Evolutionary conservation across 1,140 invertebrate species (phyloP).

Genomic region (Drosophila athabasca): DNA sequence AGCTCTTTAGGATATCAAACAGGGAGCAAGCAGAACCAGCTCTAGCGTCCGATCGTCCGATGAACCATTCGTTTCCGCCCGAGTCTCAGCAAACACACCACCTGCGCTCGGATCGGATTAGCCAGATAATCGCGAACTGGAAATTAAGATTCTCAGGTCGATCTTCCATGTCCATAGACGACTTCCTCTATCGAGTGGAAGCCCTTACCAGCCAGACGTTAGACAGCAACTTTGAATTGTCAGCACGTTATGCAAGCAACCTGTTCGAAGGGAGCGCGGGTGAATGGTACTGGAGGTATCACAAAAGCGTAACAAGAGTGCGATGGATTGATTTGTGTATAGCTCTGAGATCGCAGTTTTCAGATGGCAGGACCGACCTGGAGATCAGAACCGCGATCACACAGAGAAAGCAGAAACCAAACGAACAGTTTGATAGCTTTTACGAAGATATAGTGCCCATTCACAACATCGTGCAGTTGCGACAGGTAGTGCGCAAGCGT

Average conservation of each 20-base stretch:
- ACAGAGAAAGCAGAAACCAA: conserved; percentile 7
- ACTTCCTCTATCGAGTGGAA: conserved; percentile 10
- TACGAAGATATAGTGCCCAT: not conserved
- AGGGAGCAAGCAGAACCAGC: too few relatives aligned
- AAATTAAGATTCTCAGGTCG: too few relatives aligned
- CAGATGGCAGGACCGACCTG: conserved; percentile 11
- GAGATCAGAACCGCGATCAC: conserved; percentile 7
- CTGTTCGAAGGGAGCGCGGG: conserved; percentile 11
- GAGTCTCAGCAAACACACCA: too few relatives aligned
- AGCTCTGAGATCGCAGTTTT: conserved; percentile 15
- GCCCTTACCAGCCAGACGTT: conserved; percentile 3
- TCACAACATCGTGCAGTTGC: not conserved
- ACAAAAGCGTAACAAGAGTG: conserved; percentile 14
- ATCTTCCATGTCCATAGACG: not conserved
- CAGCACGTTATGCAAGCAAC: not conserved
- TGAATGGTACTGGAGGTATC: conserved; percentile 24
- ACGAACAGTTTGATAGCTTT: conserved; percentile 6
- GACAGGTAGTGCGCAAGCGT: conserved; percentile 1
- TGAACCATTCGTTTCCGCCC: too few relatives aligned
- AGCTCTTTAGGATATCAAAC: too few relatives aligned
- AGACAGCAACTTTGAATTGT: conserved; percentile 17
- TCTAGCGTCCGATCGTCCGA: too few relatives aligned
- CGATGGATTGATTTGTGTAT: conserved; percentile 3
- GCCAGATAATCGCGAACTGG: too few relatives aligned
- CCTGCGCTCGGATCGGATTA: too few relatives aligned